Evolutionary conservation across 2,888 invertebrate species (phyloP), one percentile per base, ranked within the genome.

Genomic region (Drosophila multiciliata): DNA sequence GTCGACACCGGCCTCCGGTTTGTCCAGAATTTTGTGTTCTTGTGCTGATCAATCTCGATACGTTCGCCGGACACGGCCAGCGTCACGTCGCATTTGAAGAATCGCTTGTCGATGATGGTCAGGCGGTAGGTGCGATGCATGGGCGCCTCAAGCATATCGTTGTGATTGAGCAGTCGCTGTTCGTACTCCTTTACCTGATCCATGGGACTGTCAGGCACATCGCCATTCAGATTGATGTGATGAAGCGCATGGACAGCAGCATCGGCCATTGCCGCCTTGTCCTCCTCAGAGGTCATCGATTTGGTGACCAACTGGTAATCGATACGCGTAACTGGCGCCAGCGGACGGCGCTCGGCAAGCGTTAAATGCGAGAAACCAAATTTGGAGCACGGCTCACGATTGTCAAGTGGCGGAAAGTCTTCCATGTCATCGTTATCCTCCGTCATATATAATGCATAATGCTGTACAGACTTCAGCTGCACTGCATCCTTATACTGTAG

Each of bases 321-420:
- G 12, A 92, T 78, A n/a, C 90, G 85, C 1, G 90, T 92, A 3
- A 92, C 88, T 1, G 91, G 89, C 3, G 90, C 90, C 50, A 91
- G 64, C 1, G 92, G 91, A 2, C 91, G 86, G 2, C 96, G 95
- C 92, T 98, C 97, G 0, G 98, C 97, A 20, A 99, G 94, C 7
- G 98, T 98, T 17, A 99, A 94, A 84, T 97, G 97, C 15, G 95
- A 95, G 92, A 99, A 98, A 35, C 98, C 98, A 93, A 98, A 99
- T 93, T 99, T 99, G 1, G 97, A 96, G 81, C 99, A 97, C 1
- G 96, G 96, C 93, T 99, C 99, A 72, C 95, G 95, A 17, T 96
- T 95, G 91, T 98, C 98, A 15, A 99, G 94, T 82, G 97, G 96
- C 0, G 99, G 98, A 92, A 99, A 98, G 86, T 98, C 99, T 93